Percentiles rank a stretch among this genome's conserved stretches.
Conservation (phyloP, 2,797 vertebrate species). For the Cyclura pinguis region DNA sequence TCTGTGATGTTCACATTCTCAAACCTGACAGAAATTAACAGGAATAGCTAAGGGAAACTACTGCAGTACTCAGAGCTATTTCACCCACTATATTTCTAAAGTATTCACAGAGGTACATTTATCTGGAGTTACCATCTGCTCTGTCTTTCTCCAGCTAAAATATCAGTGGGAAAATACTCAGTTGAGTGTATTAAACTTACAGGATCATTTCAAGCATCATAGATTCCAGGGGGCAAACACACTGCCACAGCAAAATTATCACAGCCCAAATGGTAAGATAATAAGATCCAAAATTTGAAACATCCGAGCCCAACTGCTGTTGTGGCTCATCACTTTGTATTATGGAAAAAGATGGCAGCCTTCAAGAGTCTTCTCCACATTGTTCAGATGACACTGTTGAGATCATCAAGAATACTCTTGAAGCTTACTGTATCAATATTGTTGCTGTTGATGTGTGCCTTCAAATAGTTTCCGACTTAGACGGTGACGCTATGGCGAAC, state of each 20-base stretch:
- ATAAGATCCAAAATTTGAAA: neutral
- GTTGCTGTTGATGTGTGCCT: too few relatives aligned
- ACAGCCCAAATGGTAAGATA: neutral
- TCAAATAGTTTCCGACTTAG: too few relatives aligned
- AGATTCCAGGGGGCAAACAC: neutral
- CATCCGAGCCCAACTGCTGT: neutral
- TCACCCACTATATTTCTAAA: neutral
- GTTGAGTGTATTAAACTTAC: neutral
- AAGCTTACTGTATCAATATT: neutral
- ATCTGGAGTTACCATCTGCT: neutral
- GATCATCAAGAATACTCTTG: neutral
- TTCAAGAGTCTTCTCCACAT: neutral
- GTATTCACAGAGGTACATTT: neutral
- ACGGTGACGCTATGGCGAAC: too few relatives aligned
- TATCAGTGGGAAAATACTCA: neutral
- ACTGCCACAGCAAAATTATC: neutral
- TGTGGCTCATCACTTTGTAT: neutral
- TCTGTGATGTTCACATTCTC: neutral
- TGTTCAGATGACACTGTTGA: neutral
- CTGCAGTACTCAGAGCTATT: too few relatives aligned
- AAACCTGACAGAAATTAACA: neutral
- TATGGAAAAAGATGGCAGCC: neutral
- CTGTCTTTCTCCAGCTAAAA: neutral
- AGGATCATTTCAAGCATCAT: slow-evolving; percentile 1
- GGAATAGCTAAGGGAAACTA: neutral